Base-by-base conservation (phyloP, 2,113 vertebrate genomes). In the Oenanthe oenanthe region DNA sequence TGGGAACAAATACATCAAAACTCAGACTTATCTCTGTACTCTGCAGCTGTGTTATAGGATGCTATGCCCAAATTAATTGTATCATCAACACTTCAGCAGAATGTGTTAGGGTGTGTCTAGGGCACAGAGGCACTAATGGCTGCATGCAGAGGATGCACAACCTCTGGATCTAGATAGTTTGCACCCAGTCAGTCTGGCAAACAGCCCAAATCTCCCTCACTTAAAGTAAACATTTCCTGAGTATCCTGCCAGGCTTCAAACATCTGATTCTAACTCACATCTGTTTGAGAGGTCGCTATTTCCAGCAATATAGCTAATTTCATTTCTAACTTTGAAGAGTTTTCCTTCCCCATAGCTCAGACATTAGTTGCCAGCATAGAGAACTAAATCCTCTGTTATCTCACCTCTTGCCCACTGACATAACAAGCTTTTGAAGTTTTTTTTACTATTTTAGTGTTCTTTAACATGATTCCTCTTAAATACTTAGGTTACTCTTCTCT, bases 1-100 rank as follows among this genome's bases (percentile, higher is more conserved):
- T 51, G 40, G 53, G 25, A 89, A 61, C 53, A 89, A 89, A 84
- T 6, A 47, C 13, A 63, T 19, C 10, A 60, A 57, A 67, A 68
- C 48, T 88, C 53, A 31, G 57, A 56, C 13, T 56, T 74, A 36
- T 43, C 57, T 91, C 73, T 65, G 21, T 28, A 63, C 57, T 65
- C 65, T 72, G 56, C 70, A 89, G 56, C 45, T 70, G 63, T 71
- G 68, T 82, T 72, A 54, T 34, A 29, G 13, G 60, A 48, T 68
- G n/a, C 32, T 81, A 43, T 87, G 51, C 51, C 38, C 61, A 75
- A 85, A 82, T 71, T 60, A 93, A 89, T 57, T 68, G 51, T 31
- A 83, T 78, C 53, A 87, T 81, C 94, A 94, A 71, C 73, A 74
- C 51, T 84, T 89, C 57, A 91, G 40, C 36, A 81, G 65, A 53